Base-by-base conservation (phyloP, 1,140 invertebrate genomes). In the Dreissena polymorpha region DNA sequence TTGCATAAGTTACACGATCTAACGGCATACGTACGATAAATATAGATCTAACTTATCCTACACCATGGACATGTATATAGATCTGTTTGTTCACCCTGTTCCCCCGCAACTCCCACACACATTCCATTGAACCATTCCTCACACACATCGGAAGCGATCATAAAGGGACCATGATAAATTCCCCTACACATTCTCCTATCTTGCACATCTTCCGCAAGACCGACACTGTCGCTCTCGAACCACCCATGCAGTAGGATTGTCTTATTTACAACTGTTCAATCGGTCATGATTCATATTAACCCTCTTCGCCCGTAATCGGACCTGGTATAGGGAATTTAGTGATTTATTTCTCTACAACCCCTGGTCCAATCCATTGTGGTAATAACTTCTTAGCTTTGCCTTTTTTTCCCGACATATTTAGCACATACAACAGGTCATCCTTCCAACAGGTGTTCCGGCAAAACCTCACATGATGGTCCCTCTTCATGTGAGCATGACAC, bases 301-400 rank as follows among this genome's bases (percentile, higher is more conserved):
- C 5, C 29, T 60, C 5, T 27, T 55, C 21, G 12, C n/a, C 39
- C 64, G 53, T 18, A 75, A 29, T 6, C 72, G 3, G 21, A 77
- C 64, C 50, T 68, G 50, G 23, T 77, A 74, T 6, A 77, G n/a
- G 65, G 29, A 50, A 77, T 6, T 50, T 29, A 51, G 63, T 50
- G 6, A 67, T 21, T 27, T 55, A 50, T 13, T 14, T 68, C 21
- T 67, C 49, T 16, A 77, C 65, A 1, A 77, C 75, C 2, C 50
- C 64, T 14, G 75, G 75, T 5, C 81, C 72, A 55, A 68, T 83
- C 80, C 80, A 75, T 10, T 55, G 51, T 0, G 80, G 55, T n/a
- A 50, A 23, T 18, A 76, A 57, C 29, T 83, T 83, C 2, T 64
- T n/a, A n/a, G n/a, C n/a, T n/a, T n/a, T n/a, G n/a, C n/a, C n/a